Percentiles rank a stretch among this genome's conserved stretches.
phyloP scores from a whole-genome alignment of 2,797 vertebrate species.

The Melanotaenia trifasciata region DNA sequence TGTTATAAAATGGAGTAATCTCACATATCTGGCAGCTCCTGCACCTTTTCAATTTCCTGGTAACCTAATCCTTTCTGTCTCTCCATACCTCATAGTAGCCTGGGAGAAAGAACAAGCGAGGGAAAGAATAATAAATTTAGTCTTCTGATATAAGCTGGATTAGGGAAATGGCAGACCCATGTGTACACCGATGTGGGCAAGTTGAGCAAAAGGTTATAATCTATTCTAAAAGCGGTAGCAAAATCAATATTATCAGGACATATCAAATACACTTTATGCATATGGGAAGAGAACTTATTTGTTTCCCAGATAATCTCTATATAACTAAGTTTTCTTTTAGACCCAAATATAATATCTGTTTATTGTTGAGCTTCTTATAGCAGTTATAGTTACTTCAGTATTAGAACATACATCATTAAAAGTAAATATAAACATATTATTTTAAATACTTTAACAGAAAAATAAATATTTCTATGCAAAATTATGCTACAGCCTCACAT shows the following conservation, averaged over 20 bases:
- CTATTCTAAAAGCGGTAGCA: conserved; percentile 34
- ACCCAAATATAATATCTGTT: too few relatives aligned
- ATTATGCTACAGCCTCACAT: too few relatives aligned
- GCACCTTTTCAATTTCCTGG: conserved; percentile 85
- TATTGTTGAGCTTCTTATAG: too few relatives aligned
- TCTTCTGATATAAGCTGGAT: conserved; percentile 75
- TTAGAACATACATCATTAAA: too few relatives aligned
- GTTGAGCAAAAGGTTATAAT: conserved; percentile 47
- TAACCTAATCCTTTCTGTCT: conserved; percentile 76
- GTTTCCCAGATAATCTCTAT: too few relatives aligned
- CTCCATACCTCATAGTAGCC: conserved; percentile 69
- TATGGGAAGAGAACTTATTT: too few relatives aligned
- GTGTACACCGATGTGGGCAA: conserved; percentile 44
- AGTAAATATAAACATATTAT: too few relatives aligned
- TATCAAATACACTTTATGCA: too few relatives aligned
- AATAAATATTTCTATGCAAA: too few relatives aligned
- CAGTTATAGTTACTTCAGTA: too few relatives aligned
- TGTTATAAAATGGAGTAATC: conserved; percentile 74
- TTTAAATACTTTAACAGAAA: too few relatives aligned
- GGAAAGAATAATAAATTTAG: conserved; percentile 67
- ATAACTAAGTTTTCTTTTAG: too few relatives aligned
- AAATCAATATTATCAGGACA: not conserved
- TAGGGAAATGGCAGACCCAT: conserved; percentile 62
- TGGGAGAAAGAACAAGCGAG: conserved; percentile 37
- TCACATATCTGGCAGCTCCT: conserved; percentile 73